Evolutionary conservation across 2,888 invertebrate species (phyloP).

Genomic region (Taenaris catops): DNA sequence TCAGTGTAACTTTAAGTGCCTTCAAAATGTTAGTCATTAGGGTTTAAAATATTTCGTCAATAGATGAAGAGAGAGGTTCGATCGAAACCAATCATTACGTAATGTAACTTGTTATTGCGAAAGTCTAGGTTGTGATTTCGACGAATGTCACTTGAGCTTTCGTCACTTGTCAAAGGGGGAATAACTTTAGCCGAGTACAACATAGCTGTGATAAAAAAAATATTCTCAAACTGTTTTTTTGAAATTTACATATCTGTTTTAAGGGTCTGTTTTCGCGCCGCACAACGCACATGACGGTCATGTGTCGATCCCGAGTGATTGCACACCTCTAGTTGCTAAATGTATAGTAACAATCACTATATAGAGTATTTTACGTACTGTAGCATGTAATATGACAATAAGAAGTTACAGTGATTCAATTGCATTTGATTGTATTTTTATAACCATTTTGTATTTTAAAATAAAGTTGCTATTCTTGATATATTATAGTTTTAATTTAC

Average conservation of each 20-base stretch:
- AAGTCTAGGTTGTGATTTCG: slow-evolving; percentile 59
- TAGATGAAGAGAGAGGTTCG: slow-evolving; percentile 35
- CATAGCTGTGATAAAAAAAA: slow-evolving; percentile 33
- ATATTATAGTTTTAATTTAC: slow-evolving; percentile 44
- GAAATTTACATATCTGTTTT: background rate
- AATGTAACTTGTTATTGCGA: slow-evolving; percentile 39
- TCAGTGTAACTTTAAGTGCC: slow-evolving; percentile 74
- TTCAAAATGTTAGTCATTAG: slow-evolving; percentile 76
- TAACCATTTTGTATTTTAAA: slow-evolving; percentile 76
- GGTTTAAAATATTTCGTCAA: slow-evolving; percentile 47
- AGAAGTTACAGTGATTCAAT: slow-evolving; percentile 69
- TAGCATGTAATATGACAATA: slow-evolving; percentile 49
- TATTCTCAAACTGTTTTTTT: slow-evolving; percentile 24
- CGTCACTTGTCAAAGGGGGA: too few species aligned
- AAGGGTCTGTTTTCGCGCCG: background rate
- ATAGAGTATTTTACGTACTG: slow-evolving; percentile 56
- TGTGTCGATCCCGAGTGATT: slow-evolving; percentile 20
- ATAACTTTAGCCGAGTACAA: slow-evolving; percentile 26
- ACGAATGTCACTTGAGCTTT: slow-evolving; percentile 21
- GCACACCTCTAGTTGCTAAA: slow-evolving; percentile 21
- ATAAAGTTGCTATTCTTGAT: slow-evolving; percentile 79
- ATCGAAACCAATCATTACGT: slow-evolving; percentile 25
- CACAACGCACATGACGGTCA: slow-evolving; percentile 9
- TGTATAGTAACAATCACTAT: slow-evolving; percentile 41
- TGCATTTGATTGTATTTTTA: slow-evolving; percentile 80